Evolutionary conservation across 2,888 invertebrate species (phyloP).

Genomic region (Archips xylosteana): DNA sequence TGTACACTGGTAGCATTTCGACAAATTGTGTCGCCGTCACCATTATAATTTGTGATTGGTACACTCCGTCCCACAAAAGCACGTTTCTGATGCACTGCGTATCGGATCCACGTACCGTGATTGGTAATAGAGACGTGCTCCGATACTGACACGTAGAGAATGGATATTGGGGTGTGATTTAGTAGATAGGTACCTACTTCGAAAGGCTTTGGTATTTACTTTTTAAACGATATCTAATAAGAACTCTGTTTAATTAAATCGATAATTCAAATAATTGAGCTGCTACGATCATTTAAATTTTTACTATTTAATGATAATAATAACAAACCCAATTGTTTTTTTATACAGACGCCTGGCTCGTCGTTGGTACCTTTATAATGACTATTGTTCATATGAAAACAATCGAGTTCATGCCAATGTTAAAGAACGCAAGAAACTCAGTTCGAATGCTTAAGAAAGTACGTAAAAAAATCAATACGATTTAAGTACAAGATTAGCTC

Average conservation of each 20-base stretch:
- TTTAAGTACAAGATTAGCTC: not conserved
- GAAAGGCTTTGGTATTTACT: not conserved
- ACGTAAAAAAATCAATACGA: not conserved
- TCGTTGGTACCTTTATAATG: no score
- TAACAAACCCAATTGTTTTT: no score
- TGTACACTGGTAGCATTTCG: not conserved
- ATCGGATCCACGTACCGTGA: slow-evolving; percentile 11
- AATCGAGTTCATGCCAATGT: not conserved
- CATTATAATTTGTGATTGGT: not conserved
- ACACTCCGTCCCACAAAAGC: not conserved
- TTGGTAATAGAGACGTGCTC: slow-evolving; percentile 7
- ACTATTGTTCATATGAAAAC: no score
- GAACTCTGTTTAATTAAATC: not conserved
- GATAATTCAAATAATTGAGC: not conserved
- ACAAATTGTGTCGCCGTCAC: not conserved
- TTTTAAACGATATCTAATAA: not conserved
- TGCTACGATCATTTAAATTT: not conserved
- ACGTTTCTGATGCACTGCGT: slow-evolving; percentile 8
- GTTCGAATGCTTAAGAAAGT: not conserved
- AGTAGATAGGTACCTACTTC: not conserved
- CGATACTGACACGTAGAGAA: slow-evolving; percentile 7
- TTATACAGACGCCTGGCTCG: no score
- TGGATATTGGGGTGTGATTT: not conserved
- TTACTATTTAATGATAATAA: not conserved
- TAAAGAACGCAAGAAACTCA: not conserved